Conservation (phyloP, 2,888 invertebrate genomes). For the Troides oblongomaculatus region DNA sequence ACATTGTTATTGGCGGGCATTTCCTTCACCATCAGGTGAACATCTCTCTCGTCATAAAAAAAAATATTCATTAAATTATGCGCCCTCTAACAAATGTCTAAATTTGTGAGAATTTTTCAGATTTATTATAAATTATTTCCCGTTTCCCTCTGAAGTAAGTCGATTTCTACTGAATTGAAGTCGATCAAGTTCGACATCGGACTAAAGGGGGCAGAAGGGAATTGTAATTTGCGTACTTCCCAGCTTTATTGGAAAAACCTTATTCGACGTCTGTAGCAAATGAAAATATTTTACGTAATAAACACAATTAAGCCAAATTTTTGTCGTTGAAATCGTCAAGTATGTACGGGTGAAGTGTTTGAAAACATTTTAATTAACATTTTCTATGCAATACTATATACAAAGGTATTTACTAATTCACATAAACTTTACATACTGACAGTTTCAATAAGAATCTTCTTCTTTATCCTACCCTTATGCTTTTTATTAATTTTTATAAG, state of each 20-base stretch:
- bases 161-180: slow-evolving; percentile 10
- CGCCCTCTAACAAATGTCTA: not conserved
- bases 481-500: no score
- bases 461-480: no score
- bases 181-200: not conserved
- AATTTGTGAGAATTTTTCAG: not conserved
- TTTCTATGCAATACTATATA: not conserved
- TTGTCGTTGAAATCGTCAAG: not conserved
- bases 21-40: no score
- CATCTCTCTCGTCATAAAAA: no score
- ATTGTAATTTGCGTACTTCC: slow-evolving; percentile 1
- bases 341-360: not conserved
- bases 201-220: slow-evolving; percentile 2
- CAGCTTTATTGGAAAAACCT: not conserved
- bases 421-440: no score
- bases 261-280: not conserved
- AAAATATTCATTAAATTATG: no score
- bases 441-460: no score
- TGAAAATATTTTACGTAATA: not conserved
- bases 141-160: not conserved
- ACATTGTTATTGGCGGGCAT: no score
- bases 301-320: not conserved
- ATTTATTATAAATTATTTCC: not conserved
- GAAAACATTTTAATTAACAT: not conserved
- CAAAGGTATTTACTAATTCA: no score